Base-by-base conservation (phyloP, 2,888 invertebrate genomes). In the Strigamia transsilvanica region DNA sequence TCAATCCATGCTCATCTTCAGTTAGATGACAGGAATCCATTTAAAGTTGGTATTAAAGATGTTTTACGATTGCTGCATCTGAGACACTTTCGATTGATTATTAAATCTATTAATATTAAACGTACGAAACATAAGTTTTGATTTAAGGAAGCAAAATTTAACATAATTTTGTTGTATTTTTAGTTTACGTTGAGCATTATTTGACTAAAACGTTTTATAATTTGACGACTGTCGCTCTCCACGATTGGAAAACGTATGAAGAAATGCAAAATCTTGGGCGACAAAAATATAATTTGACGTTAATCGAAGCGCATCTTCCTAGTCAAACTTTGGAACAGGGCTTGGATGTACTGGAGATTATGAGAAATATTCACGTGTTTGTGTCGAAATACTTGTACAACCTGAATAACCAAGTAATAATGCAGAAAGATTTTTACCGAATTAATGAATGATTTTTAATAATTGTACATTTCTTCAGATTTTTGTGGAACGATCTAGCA, bases 261-360 rank as follows among this genome's bases (percentile, higher is more conserved):
- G 96, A 97, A 89, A 99, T 99, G 99, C 91, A 97, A 83, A 93
- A 94, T 87, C 91, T 99, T 88, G 99, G 98, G 0, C 91, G 91
- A 86, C 92, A 94, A 85, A 95, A 97, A 87, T 93, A 95, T 85
- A 91, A 92, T 83, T 89, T 98, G 42, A 90, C 91, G 21, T 93
- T 96, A 0, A 92, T 95, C n/a, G 95, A 97, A 87, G 95, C 98
- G 87, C 94, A 96, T 88, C 90, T 99, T 80, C 99, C 99, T 0
- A 96, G 96, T 85, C 98, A 99, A 88, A 97, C 97, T 0, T 90
- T 99, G 82, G 98, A 99, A 87, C 98, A 99, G 89, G 98, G 99
- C 13, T 90, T 98, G 82, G 99, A 99, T 90, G 95, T 99, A 0
- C 89, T 99, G 83, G 96, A 98, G 90, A 97, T 99, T 83, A 98